Conservation (phyloP, 1,140 invertebrate genomes). For the Caenorhabditis tropicalis region DNA sequence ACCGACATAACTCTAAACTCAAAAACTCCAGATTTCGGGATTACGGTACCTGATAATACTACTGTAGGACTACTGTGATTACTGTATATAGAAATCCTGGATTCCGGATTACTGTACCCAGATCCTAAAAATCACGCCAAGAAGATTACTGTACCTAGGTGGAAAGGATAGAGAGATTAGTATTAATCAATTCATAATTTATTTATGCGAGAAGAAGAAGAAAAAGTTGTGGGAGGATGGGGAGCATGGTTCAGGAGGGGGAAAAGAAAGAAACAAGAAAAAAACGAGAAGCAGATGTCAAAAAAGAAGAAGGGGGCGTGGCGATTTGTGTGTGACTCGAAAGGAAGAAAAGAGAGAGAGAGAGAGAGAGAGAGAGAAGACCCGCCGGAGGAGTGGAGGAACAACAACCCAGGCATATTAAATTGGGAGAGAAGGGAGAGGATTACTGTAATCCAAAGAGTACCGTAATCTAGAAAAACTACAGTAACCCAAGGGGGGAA, state of each 20-base stretch:
- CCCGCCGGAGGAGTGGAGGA: background rate
- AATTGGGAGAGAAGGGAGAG: background rate
- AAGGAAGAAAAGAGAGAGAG: background rate
- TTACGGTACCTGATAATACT: too few relatives aligned
- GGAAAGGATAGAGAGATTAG: too few relatives aligned
- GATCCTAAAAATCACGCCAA: too few relatives aligned
- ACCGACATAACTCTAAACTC: too few relatives aligned
- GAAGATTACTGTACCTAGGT: too few relatives aligned
- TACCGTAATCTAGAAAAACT: too few relatives aligned
- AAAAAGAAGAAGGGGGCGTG: background rate
- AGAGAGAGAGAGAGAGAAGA: background rate
- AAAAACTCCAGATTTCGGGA: too few relatives aligned
- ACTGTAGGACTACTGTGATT: too few relatives aligned
- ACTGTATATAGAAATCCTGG: too few relatives aligned
- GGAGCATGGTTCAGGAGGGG: background rate
- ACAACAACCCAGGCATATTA: slow-evolving; percentile 14
- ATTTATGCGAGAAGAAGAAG: slow-evolving; percentile 14
- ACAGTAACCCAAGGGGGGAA: too few relatives aligned
- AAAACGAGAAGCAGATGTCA: background rate
- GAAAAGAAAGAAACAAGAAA: background rate
- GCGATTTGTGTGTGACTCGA: background rate
- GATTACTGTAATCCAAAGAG: too few relatives aligned
- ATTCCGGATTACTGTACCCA: too few relatives aligned
- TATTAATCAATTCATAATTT: slow-evolving; percentile 44
- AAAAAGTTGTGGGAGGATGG: background rate